phyloP scores from a whole-genome alignment of 2,113 vertebrate species.

The Sprattus sprattus region DNA sequence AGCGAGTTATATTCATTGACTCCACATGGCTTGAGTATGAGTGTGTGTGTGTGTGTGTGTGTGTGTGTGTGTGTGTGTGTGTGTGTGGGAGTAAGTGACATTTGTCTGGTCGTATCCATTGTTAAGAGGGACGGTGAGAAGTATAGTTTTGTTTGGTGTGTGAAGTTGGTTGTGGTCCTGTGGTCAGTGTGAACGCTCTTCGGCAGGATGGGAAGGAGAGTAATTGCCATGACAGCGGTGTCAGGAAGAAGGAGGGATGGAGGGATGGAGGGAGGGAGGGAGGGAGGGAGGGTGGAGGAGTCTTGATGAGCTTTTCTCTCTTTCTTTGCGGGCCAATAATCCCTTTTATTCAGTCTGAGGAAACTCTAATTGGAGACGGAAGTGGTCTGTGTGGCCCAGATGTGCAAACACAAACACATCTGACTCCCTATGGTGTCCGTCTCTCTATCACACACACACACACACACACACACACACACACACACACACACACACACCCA shows the following conservation, averaged over 20 bases:
- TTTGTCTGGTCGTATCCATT: neutral
- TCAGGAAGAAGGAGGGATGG: constrained; percentile 50
- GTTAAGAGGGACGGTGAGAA: neutral
- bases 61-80: neutral
- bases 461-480: neutral
- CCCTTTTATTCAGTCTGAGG: constrained; percentile 69
- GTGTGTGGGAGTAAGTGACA: neutral
- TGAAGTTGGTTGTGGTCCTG: neutral
- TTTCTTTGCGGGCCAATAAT: constrained; percentile 67
- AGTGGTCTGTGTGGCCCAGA: constrained; percentile 63
- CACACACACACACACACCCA: neutral
- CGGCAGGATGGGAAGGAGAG: neutral
- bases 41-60: neutral
- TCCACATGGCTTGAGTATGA: neutral
- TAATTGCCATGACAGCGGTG: constrained; percentile 45
- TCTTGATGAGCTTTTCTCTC: constrained; percentile 35
- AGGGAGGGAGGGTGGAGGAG: constrained; percentile 51
- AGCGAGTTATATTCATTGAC: neutral
- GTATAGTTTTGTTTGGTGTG: neutral
- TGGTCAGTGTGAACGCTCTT: neutral
- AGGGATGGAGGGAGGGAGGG: neutral
- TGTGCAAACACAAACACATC: constrained; percentile 63
- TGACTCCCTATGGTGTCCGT: constrained; percentile 43
- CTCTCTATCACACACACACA: constrained; percentile 8
- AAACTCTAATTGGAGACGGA: constrained; percentile 73